Evolutionary conservation across 1,140 invertebrate species (phyloP).

Genomic region (Pseudobourletiella spinata): DNA sequence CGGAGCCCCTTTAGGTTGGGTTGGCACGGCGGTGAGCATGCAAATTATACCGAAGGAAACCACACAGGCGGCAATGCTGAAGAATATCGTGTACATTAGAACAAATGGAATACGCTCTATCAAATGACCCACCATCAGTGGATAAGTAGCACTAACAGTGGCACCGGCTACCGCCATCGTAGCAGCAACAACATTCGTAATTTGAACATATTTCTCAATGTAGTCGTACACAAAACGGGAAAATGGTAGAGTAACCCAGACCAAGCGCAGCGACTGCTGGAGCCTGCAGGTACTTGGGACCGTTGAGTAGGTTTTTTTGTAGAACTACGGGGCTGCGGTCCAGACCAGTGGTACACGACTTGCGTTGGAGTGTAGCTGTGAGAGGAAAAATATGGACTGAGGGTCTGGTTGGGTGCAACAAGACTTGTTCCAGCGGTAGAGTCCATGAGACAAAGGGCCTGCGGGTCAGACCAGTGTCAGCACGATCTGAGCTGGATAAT

Average conservation of each 20-base stretch:
- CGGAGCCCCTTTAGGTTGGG: too few relatives aligned
- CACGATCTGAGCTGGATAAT: too few relatives aligned
- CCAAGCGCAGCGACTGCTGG: background rate
- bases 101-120: conserved; percentile 11
- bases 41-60: background rate
- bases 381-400: too few relatives aligned
- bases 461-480: too few relatives aligned
- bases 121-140: background rate
- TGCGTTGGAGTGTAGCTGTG: too few relatives aligned
- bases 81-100: conserved; percentile 11
- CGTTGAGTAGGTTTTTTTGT: too few relatives aligned
- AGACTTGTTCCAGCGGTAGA: too few relatives aligned
- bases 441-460: too few relatives aligned
- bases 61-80: conserved; percentile 2
- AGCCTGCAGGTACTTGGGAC: too few relatives aligned
- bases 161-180: background rate
- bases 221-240: background rate
- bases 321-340: too few relatives aligned
- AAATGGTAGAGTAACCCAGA: conserved; percentile 1
- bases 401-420: too few relatives aligned
- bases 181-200: background rate
- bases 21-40: background rate
- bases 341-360: too few relatives aligned
- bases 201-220: conserved; percentile 5
- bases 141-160: background rate